These are phyloP conservation scores for Uloborus diversus DNA, from an alignment of 1,140 invertebrate species.

Conservation along the genomic window DNA sequence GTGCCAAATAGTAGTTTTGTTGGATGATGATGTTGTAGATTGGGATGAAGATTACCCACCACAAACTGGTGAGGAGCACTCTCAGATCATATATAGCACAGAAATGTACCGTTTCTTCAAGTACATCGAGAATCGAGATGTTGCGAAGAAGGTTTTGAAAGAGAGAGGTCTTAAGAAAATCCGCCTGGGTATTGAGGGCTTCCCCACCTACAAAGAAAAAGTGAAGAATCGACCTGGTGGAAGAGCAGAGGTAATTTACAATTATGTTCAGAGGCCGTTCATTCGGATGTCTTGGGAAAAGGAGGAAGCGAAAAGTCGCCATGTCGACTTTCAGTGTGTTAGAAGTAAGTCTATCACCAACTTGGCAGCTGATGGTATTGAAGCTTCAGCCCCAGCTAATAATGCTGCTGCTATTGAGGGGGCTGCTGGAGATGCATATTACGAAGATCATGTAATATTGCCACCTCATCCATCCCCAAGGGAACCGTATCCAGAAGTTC, in stretches of 20 bases:
- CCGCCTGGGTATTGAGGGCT: constrained; percentile 96
- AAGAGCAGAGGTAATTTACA: constrained; percentile 90
- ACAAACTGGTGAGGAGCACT: constrained; percentile 98
- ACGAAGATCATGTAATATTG: constrained; percentile 61
- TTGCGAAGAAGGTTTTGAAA: constrained; percentile 96
- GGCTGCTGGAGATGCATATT: constrained; percentile 58
- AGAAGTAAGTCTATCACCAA: constrained; percentile 95
- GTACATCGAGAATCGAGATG: constrained; percentile 99
- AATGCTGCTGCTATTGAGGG: constrained; percentile 45
- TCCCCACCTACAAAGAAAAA: constrained; percentile 99
- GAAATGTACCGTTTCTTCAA: constrained; percentile 89
- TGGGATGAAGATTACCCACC: constrained; percentile 99
- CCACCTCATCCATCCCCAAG: constrained; percentile 66
- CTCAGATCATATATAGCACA: constrained; percentile 77
- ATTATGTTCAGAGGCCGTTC: constrained; percentile 99
- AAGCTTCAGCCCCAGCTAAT: constrained; percentile 46
- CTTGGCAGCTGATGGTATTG: constrained; percentile 80
- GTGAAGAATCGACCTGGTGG: constrained; percentile 71
- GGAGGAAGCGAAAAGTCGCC: constrained; percentile 97
- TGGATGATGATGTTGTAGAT: constrained; percentile 96
- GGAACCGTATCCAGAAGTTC: constrained; percentile 66
- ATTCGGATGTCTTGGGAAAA: constrained; percentile 99
- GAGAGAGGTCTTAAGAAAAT: constrained; percentile 99
- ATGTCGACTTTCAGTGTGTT: constrained; percentile 98
- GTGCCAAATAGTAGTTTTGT: constrained; percentile 87